These are phyloP conservation scores for Cerastis leucographa DNA, from an alignment of 2,888 invertebrate species.

Conservation along the genomic window DNA sequence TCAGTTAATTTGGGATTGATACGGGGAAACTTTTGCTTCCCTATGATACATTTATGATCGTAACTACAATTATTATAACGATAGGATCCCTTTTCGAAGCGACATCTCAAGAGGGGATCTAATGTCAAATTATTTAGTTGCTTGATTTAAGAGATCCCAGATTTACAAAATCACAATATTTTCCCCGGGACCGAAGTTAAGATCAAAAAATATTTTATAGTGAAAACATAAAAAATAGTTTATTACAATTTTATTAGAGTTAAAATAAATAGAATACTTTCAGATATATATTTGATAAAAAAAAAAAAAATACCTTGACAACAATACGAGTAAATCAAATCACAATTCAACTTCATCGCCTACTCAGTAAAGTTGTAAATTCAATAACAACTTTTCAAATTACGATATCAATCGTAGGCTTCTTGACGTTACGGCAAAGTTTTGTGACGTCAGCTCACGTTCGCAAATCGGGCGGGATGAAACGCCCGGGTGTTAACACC, in stretches of 20 bases:
- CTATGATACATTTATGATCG: slow-evolving; percentile 21
- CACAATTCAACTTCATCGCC: slow-evolving; percentile 6
- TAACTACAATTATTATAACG: slow-evolving; percentile 43
- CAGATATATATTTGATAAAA: not conserved
- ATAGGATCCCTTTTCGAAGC: slow-evolving; percentile 1
- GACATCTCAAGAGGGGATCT: slow-evolving; percentile 20
- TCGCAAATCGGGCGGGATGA: not conserved
- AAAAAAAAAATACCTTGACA: not conserved
- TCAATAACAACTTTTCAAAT: slow-evolving; percentile 49
- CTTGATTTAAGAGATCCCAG: too few species aligned
- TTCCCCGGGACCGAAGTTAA: not conserved
- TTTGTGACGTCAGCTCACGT: slow-evolving; percentile 14
- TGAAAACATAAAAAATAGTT: not conserved
- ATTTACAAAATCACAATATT: not conserved
- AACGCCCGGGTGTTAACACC: too few species aligned
- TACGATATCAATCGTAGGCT: slow-evolving; percentile 25
- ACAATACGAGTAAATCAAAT: not conserved
- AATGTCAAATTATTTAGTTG: slow-evolving; percentile 7
- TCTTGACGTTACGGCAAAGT: slow-evolving; percentile 17
- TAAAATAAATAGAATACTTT: not conserved
- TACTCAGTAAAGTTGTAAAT: slow-evolving; percentile 33
- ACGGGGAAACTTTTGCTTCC: not conserved
- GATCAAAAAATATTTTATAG: not conserved
- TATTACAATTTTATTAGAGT: not conserved
- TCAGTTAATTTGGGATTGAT: slow-evolving; percentile 29